Evolutionary conservation across 2,888 invertebrate genomes (phyloP), one percentile per base, ranked within the genome.

Genomic region (Craniophora ligustri): DNA sequence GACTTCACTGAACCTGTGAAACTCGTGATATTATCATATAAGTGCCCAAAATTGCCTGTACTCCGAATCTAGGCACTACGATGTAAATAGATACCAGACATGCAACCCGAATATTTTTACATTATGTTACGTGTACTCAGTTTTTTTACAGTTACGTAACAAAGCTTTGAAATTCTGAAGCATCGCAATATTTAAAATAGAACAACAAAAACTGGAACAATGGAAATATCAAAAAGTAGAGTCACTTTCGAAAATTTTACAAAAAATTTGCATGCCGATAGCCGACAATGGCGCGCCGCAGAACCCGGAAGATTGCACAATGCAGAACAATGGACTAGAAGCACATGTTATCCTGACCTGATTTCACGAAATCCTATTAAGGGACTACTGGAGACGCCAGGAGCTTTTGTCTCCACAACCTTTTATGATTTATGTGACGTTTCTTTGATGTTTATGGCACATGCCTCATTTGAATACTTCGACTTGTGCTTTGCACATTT

Each of bases 311-410:
- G 91, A 87, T 91, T 92, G 89, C 83, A 92, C 88, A 92, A 92
- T 82, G 75, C 71, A 40, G 64, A 77, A 86, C 86, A 85, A 89
- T 81, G 78, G 72, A 67, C 64, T 78, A 76, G 85, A 79, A 85
- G 87, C 93, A 93, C 92, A 92, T 93, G 92, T 92, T 90, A 90
- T 89, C 82, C 88, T 92, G 92, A 92, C 92, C 92, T 89, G 88
- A 88, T 92, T 92, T 88, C 75, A 81, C 79, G 76, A 86, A 83
- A 82, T 75, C 59, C 77, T 77, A 84, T 87, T 81, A 84, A 79
- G 76, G 83, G 85, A 87, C 86, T 84, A 81, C 84, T 61, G 63
- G 49, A 80, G 82, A 84, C 82, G 76, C 82, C 85, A 80, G 83
- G 82, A 85, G 78, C 70, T 77, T 81, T 87, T 87, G 85, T 88